Percentiles rank a stretch among this genome's conserved stretches.
These are phyloP conservation scores for Benitochromis conjunctus DNA, from an alignment of 2,113 vertebrate species.

Conservation along the genomic window DNA sequence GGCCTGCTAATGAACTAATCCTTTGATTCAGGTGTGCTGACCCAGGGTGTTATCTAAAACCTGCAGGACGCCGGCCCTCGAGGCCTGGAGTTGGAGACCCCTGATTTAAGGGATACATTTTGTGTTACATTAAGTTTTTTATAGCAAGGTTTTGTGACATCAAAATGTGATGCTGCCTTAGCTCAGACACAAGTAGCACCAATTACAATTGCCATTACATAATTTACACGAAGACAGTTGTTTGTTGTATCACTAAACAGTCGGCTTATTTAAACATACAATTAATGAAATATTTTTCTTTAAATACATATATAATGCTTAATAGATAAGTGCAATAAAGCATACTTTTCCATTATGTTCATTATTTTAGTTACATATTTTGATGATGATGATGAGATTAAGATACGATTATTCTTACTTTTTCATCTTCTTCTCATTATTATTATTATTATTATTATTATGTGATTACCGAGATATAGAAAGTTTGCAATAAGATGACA, in stretches of 20 bases:
- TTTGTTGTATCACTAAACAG: not conserved
- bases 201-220: accelerated
- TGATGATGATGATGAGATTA: not conserved
- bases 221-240: not conserved
- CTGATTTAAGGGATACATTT: not conserved
- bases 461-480: not conserved
- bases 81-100: too few relatives aligned
- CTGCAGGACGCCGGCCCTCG: too few relatives aligned
- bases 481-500: not conserved
- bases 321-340: not conserved
- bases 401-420: not conserved
- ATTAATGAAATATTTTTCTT: not conserved
- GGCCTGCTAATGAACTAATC: too few relatives aligned
- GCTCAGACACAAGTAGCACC: not conserved
- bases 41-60: too few relatives aligned
- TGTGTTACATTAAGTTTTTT: not conserved
- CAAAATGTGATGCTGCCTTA: not conserved
- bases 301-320: not conserved
- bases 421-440: not conserved
- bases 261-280: not conserved
- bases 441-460: not conserved
- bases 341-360: not conserved
- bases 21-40: too few relatives aligned
- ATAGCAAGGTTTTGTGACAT: not conserved
- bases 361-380: not conserved